Base-by-base conservation (phyloP, 2,888 invertebrate genomes). In the Chaetoderma sp. region DNA sequence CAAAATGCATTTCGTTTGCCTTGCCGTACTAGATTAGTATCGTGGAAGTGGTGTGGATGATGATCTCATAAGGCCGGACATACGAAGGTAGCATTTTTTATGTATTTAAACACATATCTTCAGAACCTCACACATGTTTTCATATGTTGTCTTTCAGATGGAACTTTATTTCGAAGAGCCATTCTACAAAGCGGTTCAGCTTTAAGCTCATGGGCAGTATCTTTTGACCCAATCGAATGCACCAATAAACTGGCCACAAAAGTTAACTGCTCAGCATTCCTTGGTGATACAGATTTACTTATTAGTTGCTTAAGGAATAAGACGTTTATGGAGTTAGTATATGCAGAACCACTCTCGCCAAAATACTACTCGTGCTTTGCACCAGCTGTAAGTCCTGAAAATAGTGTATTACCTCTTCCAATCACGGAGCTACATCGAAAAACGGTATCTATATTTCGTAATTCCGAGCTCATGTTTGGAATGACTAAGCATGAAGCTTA, bases 151-250 rank as follows among this genome's bases (percentile, higher is more conserved):
- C 33, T 66, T 75, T 5, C 75, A 79, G 76, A 69, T 45, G 65
- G 59, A 28, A 64, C 59, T 27, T 63, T 74, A 25, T 73, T 76
- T 54, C 92, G 94, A 85, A 90, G 95, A 58, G 93, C 94, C 13
- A 94, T 97, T 81, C 88, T 97, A 67, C 93, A 96, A 93, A 93
- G 96, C 63, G 94, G 96, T 4, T 93, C 95, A 4, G 70, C 76
- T 16, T 56, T 78, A 47, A 69, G 71, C 45, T 60, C 66, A 8
- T 76, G 78, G 76, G 73, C 75, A 4, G 54, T 74, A 30, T 60
- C 64, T 13, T 23, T 60, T n/a, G 61, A 71, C 50, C 77, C 77
- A 10, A 42, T 67, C 8, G 47, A 52, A n/a, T 68, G 63, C 49
- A 66, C 73, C 49, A 47, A 56, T 16, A 45, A 70, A 32, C 58